Conservation (phyloP, 2,113 vertebrate species). For the Caloenas nicobarica region DNA sequence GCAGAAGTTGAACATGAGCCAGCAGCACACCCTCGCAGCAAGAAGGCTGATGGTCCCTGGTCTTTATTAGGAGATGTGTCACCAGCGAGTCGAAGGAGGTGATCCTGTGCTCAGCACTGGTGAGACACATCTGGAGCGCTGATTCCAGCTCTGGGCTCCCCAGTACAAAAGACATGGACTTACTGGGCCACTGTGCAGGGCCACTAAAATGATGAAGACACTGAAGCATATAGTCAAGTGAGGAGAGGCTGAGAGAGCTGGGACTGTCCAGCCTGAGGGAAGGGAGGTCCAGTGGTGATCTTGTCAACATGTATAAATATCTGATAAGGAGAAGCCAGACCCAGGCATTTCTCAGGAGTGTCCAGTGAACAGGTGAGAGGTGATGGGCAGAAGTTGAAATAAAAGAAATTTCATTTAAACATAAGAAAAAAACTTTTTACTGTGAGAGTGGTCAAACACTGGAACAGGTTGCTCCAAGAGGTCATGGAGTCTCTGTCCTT, state of each 20-base stretch:
- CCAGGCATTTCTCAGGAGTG: background rate
- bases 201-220: background rate
- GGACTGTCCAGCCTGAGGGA: background rate
- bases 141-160: too few species aligned
- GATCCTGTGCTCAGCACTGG: background rate
- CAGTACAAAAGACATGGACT: rapidly evolving
- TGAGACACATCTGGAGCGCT: background rate
- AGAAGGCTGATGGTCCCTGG: background rate
- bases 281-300: background rate
- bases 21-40: rapidly evolving
- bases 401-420: background rate
- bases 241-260: background rate
- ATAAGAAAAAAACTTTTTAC: background rate
- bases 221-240: rapidly evolving
- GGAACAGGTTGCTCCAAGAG: background rate
- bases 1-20: background rate
- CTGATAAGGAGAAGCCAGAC: background rate
- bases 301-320: background rate
- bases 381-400: background rate
- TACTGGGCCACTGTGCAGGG: too few species aligned
- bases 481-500: background rate
- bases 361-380: background rate
- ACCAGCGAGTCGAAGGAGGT: rapidly evolving
- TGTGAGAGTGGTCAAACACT: background rate
- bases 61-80: background rate